phyloP scores from a whole-genome alignment of 2,113 vertebrate species.

The Corythornis madagascariensis region DNA sequence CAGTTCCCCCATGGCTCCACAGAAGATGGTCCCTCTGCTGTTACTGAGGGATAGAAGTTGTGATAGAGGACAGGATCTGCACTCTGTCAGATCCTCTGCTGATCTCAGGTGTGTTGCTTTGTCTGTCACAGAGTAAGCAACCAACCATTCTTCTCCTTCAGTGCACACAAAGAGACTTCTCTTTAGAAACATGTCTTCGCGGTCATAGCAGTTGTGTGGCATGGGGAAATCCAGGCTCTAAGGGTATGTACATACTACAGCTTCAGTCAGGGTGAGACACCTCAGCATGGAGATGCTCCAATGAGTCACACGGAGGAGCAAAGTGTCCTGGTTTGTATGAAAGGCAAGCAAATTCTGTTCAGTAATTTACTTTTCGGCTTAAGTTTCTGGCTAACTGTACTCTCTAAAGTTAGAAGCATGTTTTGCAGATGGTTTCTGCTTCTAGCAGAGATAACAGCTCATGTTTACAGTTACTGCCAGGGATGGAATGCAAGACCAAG shows the following conservation, averaged over 20 bases:
- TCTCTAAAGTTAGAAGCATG: too few relatives aligned
- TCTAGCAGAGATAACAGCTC: too few relatives aligned
- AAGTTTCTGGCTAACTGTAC: too few relatives aligned
- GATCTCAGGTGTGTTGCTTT: neutral
- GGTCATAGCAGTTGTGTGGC: neutral
- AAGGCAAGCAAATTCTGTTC: too few relatives aligned
- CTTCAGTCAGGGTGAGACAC: neutral
- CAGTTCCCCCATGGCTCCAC: neutral
- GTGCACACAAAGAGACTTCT: neutral
- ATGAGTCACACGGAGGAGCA: neutral
- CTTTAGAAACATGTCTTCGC: neutral
- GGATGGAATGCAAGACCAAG: too few relatives aligned
- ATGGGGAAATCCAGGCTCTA: neutral
- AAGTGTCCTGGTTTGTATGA: too few relatives aligned
- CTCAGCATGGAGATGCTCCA: neutral
- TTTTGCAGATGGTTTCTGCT: too few relatives aligned
- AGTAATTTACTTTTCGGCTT: too few relatives aligned
- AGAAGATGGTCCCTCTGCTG: neutral
- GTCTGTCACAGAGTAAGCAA: neutral
- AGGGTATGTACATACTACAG: neutral
- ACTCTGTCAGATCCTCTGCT: neutral
- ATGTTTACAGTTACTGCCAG: too few relatives aligned
- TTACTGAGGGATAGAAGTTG: neutral
- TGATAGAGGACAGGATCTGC: neutral
- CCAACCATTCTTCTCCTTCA: neutral